Evolutionary conservation across 2,888 invertebrate species (phyloP).

Genomic region (Hypsopygia costalis): DNA sequence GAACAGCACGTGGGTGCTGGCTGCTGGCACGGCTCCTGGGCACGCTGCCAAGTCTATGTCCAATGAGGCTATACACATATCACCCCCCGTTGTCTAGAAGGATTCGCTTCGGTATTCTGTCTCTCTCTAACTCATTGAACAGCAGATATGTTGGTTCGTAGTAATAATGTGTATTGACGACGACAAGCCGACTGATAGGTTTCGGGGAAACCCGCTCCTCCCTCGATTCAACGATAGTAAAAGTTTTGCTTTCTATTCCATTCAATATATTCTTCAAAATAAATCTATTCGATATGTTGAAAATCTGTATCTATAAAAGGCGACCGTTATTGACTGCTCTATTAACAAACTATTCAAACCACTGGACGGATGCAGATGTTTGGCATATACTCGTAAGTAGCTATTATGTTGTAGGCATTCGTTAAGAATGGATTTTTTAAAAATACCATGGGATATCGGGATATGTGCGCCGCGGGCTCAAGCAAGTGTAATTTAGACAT

Average conservation of each 20-base stretch:
- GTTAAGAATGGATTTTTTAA: too few species aligned
- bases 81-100: conserved; percentile 19
- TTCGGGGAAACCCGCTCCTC: conserved; percentile 21
- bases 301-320: too few species aligned
- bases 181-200: conserved; percentile 31
- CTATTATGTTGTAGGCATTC: too few species aligned
- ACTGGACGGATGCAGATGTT: too few species aligned
- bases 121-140: conserved; percentile 22
- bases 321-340: too few species aligned
- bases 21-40: conserved; percentile 45
- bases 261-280: conserved; percentile 1
- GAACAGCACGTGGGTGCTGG: conserved; percentile 26
- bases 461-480: too few species aligned
- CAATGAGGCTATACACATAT: conserved; percentile 32
- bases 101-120: conserved; percentile 14
- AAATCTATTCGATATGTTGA: too few species aligned
- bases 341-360: too few species aligned
- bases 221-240: conserved; percentile 30
- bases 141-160: conserved; percentile 3
- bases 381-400: too few species aligned
- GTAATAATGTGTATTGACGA: conserved; percentile 21
- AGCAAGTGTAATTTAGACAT: too few species aligned
- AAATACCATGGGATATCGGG: too few species aligned
- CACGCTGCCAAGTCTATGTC: conserved; percentile 52
- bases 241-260: conserved; percentile 30